These are phyloP conservation scores for Melospiza melodia DNA, from an alignment of 2,113 vertebrate species.

Conservation along the genomic window DNA sequence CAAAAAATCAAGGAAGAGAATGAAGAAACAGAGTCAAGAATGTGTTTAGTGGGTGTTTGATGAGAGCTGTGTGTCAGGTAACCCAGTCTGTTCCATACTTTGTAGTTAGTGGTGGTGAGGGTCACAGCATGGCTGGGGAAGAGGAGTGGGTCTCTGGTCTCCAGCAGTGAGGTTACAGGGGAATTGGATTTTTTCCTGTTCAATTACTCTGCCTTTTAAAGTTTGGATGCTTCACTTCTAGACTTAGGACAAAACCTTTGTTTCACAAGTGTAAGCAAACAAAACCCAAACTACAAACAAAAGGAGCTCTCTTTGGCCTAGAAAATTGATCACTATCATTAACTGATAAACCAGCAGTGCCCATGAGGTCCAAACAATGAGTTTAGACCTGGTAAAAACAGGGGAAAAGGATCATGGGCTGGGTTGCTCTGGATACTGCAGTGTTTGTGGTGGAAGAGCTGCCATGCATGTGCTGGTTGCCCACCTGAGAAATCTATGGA, in stretches of 20 bases:
- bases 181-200: background rate
- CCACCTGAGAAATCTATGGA: background rate
- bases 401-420: background rate
- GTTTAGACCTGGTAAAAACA: background rate
- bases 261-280: background rate
- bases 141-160: background rate
- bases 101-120: background rate
- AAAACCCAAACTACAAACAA: background rate
- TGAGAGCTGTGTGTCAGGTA: background rate
- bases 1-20: background rate
- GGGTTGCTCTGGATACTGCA: background rate
- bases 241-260: background rate
- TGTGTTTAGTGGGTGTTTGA: background rate
- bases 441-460: background rate
- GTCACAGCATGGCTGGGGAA: background rate
- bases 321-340: rapidly evolving
- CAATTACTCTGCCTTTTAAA: background rate
- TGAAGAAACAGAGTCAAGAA: background rate
- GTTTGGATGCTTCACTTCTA: background rate
- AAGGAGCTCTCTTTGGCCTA: background rate
- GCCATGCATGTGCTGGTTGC: rapidly evolving
- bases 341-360: background rate
- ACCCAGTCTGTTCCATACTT: background rate
- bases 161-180: background rate
- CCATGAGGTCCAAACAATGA: background rate